Percentiles rank a stretch among this genome's conserved stretches.
phyloP scores from a whole-genome alignment of 2,888 invertebrate species.

The Drosophila mayaguana region DNA sequence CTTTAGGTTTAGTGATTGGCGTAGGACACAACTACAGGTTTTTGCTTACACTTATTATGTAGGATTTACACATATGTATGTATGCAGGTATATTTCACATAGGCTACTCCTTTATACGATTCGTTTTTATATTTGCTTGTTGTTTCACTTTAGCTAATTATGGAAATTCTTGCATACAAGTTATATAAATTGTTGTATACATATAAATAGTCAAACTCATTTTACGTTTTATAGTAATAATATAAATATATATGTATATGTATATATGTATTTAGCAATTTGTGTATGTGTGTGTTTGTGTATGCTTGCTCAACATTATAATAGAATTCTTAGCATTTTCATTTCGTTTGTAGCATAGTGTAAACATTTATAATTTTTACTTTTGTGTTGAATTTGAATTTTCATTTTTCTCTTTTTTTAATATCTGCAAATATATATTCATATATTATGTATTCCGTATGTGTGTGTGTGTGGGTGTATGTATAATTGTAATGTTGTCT shows the following conservation, averaged over 20 bases:
- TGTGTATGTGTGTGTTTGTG: conserved; percentile 14
- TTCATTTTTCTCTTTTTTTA: conserved; percentile 22
- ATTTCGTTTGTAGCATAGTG: conserved; percentile 54
- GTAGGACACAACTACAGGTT: conserved; percentile 74
- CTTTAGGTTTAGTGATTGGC: conserved; percentile 63
- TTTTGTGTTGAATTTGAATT: conserved; percentile 35
- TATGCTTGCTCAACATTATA: conserved; percentile 58
- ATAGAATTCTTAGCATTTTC: conserved; percentile 58
- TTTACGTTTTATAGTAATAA: conserved; percentile 59
- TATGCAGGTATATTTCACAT: conserved; percentile 62
- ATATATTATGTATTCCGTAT: conserved; percentile 39
- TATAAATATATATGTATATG: conserved; percentile 67
- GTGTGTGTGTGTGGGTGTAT: conserved; percentile 27
- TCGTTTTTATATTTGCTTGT: conserved; percentile 21
- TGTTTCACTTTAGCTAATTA: conserved; percentile 56
- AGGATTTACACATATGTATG: conserved; percentile 29
- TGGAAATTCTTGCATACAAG: conserved; percentile 61
- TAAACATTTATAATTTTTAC: conserved; percentile 58
- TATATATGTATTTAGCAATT: conserved; percentile 57
- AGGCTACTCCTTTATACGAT: conserved; percentile 36
- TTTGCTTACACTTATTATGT: conserved; percentile 55
- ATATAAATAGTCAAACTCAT: conserved; percentile 76
- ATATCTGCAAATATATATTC: conserved; percentile 57
- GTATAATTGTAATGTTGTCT: conserved; percentile 51
- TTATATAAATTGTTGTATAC: conserved; percentile 70